A percentile compares a stretch with the other conserved stretches of the same genome.
Conservation (phyloP, 2,888 invertebrate species). For the Pollenia labialis region DNA sequence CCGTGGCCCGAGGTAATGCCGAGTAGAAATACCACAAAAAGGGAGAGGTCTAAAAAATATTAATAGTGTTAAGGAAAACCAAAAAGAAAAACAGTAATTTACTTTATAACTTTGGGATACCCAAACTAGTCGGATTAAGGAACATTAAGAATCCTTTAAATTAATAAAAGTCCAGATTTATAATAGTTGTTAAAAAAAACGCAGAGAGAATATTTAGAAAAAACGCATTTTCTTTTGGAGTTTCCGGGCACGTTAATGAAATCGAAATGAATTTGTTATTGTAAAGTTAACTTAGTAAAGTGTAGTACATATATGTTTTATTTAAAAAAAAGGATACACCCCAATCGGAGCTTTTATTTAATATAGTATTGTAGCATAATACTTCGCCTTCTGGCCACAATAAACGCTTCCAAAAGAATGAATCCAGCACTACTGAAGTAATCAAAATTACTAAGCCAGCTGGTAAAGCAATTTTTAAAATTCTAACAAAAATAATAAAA, state of each 20-base stretch:
- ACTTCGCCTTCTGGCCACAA: slow-evolving; percentile 99
- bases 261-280: no score
- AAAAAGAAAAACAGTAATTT: neutral
- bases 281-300: no score
- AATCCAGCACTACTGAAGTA: slow-evolving; percentile 92
- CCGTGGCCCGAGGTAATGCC: slow-evolving; percentile 96
- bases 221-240: no score
- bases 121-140: no score
- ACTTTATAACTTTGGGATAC: neutral
- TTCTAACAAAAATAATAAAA: slow-evolving; percentile 84
- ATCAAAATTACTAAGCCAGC: slow-evolving; percentile 88
- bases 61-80: slow-evolving; percentile 69
- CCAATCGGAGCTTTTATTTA: slow-evolving; percentile 98
- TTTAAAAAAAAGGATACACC: slow-evolving; percentile 93
- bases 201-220: no score
- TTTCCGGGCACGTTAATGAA: no score
- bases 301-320: neutral
- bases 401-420: slow-evolving; percentile 94
- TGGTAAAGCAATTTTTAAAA: slow-evolving; percentile 89
- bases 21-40: slow-evolving; percentile 99
- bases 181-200: no score
- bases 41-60: slow-evolving; percentile 90
- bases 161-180: neutral
- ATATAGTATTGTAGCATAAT: slow-evolving; percentile 96
- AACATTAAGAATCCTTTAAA: no score